A percentile compares a stretch with the other conserved stretches of the same genome.
Conservation (phyloP, 2,888 invertebrate species). For the Spodoptera exigua region DNA sequence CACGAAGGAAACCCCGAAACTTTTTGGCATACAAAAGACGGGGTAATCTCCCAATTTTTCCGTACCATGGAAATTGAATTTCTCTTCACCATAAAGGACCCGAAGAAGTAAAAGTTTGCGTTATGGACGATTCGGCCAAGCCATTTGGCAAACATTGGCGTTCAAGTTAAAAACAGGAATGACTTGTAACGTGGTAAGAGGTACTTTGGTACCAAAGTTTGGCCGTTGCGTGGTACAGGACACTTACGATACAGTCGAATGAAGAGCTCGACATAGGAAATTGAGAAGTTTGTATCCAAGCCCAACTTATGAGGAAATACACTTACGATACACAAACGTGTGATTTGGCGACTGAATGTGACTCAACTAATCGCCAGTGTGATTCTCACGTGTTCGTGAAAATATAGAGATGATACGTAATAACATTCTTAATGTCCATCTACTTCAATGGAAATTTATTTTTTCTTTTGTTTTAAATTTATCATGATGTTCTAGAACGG, state of each 20-base stretch:
- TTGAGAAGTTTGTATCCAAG: too few relatives aligned
- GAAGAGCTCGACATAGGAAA: background rate
- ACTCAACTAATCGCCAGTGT: too few relatives aligned
- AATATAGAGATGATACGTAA: too few relatives aligned
- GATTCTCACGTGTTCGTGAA: too few relatives aligned
- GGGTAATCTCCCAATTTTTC: constrained; percentile 60
- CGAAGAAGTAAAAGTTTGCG: constrained; percentile 70
- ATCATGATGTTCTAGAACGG: too few relatives aligned
- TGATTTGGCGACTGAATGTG: too few relatives aligned
- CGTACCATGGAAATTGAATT: constrained; percentile 73
- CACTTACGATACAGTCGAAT: constrained; percentile 17
- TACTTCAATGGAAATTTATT: too few relatives aligned
- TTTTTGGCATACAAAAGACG: constrained; percentile 42
- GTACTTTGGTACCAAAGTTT: constrained; percentile 65
- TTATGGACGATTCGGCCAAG: constrained; percentile 73
- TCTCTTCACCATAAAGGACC: constrained; percentile 64
- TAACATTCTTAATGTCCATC: too few relatives aligned
- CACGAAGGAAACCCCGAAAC: constrained; percentile 25
- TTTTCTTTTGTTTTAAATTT: too few relatives aligned
- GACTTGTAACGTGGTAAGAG: constrained; percentile 65
- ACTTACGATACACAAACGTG: too few relatives aligned
- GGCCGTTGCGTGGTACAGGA: constrained; percentile 55
- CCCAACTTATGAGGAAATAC: too few relatives aligned
- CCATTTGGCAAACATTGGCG: constrained; percentile 74
- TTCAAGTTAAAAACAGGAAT: constrained; percentile 68